Evolutionary conservation across 2,888 invertebrate genomes (phyloP), one percentile per base, ranked within the genome.

Genomic region (Fissipunctia ypsillon): DNA sequence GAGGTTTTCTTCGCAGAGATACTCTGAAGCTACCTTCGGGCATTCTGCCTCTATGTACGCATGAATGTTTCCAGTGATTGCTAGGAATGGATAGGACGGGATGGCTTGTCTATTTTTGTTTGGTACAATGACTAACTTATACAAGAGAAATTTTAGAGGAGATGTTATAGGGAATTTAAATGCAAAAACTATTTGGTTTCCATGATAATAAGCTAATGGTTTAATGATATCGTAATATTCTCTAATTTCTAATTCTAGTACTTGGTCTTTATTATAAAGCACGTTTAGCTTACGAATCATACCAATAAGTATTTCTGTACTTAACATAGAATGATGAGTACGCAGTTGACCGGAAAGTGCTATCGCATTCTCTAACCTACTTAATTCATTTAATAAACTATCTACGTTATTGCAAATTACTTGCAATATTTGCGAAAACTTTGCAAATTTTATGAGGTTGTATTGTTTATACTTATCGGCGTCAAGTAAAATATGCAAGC

Each of bases 351-450:
- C 65, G 52, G 65, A 52, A 65, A 38, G 14, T 14, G 65, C 65
- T 25, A 65, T 52, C 19, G 65, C 52, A 0, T 65, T 65, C 10
- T 65, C 50, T 52, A 65, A 52, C 50, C 50, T 52, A 65, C 38
- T 38, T 65, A 65, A 25, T 52, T 65, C 50, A 38, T 38, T 64
- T 64, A 35, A 35, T 64, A 64, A 50, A 31, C 61, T 31, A 45
- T 63, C 45, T 45, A 45, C 1, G 31, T 31, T 63, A 63, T 45
- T 63, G 14, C 63, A 22, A n/a, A 63, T 45, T 45, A 63, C 45
- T 45, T 63, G 43, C 2, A 45, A 4, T 63, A 63, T 31, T 45
- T 63, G 63, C 22, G 63, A 63, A 22, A 63, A 63, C 45, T 63
- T 63, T 61, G 61, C 43, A 43, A 61, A 61, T 5, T 59, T 38